These are phyloP conservation scores for Helicolenus hilgendorfi DNA, from an alignment of 2,797 vertebrate species.

Conservation along the genomic window DNA sequence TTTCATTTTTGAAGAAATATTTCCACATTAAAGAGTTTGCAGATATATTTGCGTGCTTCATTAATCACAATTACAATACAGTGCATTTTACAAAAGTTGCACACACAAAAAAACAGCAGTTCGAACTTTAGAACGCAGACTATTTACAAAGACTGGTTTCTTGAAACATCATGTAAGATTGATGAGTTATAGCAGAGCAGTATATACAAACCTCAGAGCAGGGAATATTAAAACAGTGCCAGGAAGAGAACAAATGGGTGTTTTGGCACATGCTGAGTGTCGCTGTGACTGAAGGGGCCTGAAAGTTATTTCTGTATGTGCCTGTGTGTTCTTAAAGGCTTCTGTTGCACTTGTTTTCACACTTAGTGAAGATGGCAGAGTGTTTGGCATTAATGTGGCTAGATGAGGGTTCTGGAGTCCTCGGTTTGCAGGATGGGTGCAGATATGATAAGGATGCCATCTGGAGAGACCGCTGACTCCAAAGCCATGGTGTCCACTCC, in stretches of 20 bases:
- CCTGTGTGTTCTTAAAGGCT: constrained; percentile 15
- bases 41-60: constrained; percentile 51
- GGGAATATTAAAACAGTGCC: constrained; percentile 64
- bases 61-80: constrained; percentile 57
- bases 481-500: constrained; percentile 88
- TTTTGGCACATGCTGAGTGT: constrained; percentile 58
- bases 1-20: constrained; percentile 51
- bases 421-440: constrained; percentile 85
- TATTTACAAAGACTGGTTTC: constrained; percentile 82
- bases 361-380: constrained; percentile 11
- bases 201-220: constrained; percentile 80
- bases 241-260: constrained; percentile 51
- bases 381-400: constrained; percentile 22
- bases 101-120: constrained; percentile 22
- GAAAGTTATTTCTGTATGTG: constrained; percentile 29
- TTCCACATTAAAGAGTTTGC: constrained; percentile 70
- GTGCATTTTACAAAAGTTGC: constrained; percentile 62
- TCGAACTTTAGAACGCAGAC: constrained; percentile 36
- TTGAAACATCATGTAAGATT: constrained; percentile 54
- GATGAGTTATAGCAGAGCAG: constrained; percentile 42
- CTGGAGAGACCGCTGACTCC: constrained; percentile 88
- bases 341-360: constrained; percentile 36
- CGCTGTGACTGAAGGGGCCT: constrained; percentile 26
- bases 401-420: constrained; percentile 47
- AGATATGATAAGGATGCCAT: constrained; percentile 87